phyloP scores from a whole-genome alignment of 2,888 invertebrate species.

The Andrena dorsata region DNA sequence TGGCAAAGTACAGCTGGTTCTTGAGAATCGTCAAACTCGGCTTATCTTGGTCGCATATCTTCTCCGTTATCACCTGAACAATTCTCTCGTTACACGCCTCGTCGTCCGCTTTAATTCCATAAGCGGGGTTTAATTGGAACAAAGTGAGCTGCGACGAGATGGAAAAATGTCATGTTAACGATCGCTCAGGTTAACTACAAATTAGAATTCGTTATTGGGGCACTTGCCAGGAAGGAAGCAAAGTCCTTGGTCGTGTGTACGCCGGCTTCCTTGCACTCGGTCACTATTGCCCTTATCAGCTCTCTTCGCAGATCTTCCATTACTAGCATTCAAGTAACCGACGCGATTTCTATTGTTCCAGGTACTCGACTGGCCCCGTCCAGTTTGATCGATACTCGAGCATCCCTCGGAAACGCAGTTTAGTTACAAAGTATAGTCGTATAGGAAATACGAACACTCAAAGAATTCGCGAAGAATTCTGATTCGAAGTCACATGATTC shows the following conservation, averaged over 20 bases:
- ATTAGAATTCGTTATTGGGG: background rate
- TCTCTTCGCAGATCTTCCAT: constrained; percentile 75
- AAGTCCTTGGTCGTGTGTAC: constrained; percentile 76
- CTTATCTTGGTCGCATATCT: constrained; percentile 78
- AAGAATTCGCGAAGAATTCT: background rate
- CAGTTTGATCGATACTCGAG: constrained; percentile 77
- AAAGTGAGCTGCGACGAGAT: constrained; percentile 72
- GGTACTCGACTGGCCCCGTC: background rate
- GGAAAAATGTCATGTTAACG: background rate
- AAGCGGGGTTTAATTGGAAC: constrained; percentile 74
- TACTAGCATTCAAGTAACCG: background rate
- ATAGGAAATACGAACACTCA: background rate
- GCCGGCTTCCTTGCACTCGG: constrained; percentile 71
- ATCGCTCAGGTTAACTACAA: constrained; percentile 11
- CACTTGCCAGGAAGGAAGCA: constrained; percentile 78
- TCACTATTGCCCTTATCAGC: constrained; percentile 72
- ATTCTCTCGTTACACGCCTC: constrained; percentile 67
- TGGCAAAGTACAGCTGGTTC: constrained; percentile 88
- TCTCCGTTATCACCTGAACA: constrained; percentile 72
- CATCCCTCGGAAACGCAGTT: background rate
- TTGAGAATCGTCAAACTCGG: constrained; percentile 87
- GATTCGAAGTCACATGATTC: background rate
- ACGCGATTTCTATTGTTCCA: background rate
- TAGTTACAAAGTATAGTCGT: background rate
- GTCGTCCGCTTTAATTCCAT: constrained; percentile 67